These are phyloP conservation scores for Psix sp. DNA, from an alignment of 1,140 invertebrate species.

Conservation along the genomic window DNA sequence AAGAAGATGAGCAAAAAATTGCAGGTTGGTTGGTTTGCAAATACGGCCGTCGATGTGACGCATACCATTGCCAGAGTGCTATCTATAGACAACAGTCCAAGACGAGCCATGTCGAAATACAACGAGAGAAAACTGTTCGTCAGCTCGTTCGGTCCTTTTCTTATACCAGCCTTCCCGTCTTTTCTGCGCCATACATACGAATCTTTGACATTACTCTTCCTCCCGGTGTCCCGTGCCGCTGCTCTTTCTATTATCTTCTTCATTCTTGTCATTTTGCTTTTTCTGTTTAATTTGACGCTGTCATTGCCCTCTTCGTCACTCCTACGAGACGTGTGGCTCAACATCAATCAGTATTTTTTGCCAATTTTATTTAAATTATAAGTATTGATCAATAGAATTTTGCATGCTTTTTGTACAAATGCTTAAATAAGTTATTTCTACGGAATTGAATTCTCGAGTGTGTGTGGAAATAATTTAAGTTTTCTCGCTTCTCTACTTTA, in stretches of 20 bases:
- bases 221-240: slow-evolving; percentile 26
- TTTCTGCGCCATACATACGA: slow-evolving; percentile 39
- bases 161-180: slow-evolving; percentile 30
- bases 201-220: slow-evolving; percentile 51
- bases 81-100: slow-evolving; percentile 58
- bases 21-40: slow-evolving; percentile 40
- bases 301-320: slow-evolving; percentile 46
- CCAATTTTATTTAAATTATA: slow-evolving; percentile 47
- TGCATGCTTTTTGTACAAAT: slow-evolving; percentile 29
- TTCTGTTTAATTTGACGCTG: slow-evolving; percentile 54
- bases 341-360: slow-evolving; percentile 11
- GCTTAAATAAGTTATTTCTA: slow-evolving; percentile 29
- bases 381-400: slow-evolving; percentile 35
- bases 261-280: slow-evolving; percentile 49
- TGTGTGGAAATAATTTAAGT: slow-evolving; percentile 45
- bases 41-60: slow-evolving; percentile 52
- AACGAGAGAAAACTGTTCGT: slow-evolving; percentile 46
- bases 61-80: slow-evolving; percentile 53
- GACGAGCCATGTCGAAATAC: slow-evolving; percentile 42
- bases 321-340: too few species aligned
- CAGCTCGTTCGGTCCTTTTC: slow-evolving; percentile 47
- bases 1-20: slow-evolving; percentile 33
- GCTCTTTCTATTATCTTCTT: slow-evolving; percentile 42
- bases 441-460: slow-evolving; percentile 43
- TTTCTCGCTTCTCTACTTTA: slow-evolving; percentile 16